These are phyloP conservation scores for Drosophila kurseongensis DNA, from an alignment of 1,140 invertebrate species.

Conservation along the genomic window DNA sequence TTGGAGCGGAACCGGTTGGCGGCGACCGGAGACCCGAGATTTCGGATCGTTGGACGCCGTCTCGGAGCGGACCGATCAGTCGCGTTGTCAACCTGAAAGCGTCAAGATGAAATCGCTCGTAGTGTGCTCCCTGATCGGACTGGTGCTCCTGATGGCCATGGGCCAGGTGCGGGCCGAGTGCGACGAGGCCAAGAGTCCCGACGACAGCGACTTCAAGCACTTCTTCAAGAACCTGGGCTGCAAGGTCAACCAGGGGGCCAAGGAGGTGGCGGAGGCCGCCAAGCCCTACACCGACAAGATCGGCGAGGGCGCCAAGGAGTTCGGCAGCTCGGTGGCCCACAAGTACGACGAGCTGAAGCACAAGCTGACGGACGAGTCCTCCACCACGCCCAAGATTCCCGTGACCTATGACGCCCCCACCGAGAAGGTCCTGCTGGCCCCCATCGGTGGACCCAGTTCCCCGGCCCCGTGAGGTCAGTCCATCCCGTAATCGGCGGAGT, in stretches of 20 bases:
- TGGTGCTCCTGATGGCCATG: slow-evolving; percentile 38
- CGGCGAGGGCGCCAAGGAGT: slow-evolving; percentile 67
- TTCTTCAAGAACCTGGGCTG: slow-evolving; percentile 77
- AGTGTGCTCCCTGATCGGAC: slow-evolving; percentile 41
- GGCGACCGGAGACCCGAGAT: background rate
- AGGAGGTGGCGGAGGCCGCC: slow-evolving; percentile 57
- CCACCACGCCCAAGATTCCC: slow-evolving; percentile 20
- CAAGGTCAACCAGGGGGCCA: slow-evolving; percentile 67
- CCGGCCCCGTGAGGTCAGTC: slow-evolving; percentile 19
- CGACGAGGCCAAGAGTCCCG: slow-evolving; percentile 52
- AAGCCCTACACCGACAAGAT: slow-evolving; percentile 72
- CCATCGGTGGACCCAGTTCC: slow-evolving; percentile 42
- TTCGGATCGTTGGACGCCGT: background rate
- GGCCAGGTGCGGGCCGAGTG: slow-evolving; percentile 48
- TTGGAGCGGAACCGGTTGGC: slow-evolving; percentile 21
- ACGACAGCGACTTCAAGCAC: slow-evolving; percentile 69
- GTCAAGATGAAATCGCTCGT: slow-evolving; percentile 53
- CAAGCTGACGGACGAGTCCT: slow-evolving; percentile 63
- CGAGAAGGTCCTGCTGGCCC: slow-evolving; percentile 71
- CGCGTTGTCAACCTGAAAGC: slow-evolving; percentile 15
- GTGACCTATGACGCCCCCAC: slow-evolving; percentile 56
- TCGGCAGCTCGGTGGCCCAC: slow-evolving; percentile 60
- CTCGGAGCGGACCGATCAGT: slow-evolving; percentile 20
- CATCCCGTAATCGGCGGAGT: no score
- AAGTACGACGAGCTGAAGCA: slow-evolving; percentile 78